Evolutionary conservation across 2,113 vertebrate species (phyloP).

Genomic region (Ovis canadensis): DNA sequence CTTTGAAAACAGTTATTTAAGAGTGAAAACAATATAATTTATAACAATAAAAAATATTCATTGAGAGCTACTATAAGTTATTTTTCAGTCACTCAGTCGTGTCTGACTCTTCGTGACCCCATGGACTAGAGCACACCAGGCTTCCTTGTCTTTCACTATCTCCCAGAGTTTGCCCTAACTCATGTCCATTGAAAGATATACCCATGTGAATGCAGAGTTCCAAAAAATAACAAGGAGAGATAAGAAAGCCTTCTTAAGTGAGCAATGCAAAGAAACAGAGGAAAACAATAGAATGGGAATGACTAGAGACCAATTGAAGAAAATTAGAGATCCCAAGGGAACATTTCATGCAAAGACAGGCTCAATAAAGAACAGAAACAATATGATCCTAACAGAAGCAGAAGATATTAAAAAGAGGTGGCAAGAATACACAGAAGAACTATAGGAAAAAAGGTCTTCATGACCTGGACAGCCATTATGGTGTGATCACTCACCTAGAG

Average conservation of each 20-base stretch:
- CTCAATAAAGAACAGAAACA: not conserved
- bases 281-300: not conserved
- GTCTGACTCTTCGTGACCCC: not conserved
- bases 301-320: not conserved
- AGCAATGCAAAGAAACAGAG: not conserved
- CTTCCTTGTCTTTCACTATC: not conserved
- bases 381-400: not conserved
- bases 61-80: not conserved
- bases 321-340: not conserved
- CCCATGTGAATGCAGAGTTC: not conserved
- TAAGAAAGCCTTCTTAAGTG: not conserved
- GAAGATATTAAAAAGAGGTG: not conserved
- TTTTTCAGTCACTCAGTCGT: not conserved
- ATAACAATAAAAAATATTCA: not conserved
- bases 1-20: not conserved
- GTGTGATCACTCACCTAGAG: not conserved
- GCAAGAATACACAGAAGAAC: not conserved
- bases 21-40: not conserved
- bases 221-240: not conserved
- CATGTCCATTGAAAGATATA: not conserved
- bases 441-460: not conserved
- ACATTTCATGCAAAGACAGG: not conserved
- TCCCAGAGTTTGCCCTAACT: not conserved
- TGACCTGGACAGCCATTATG: not conserved
- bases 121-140: not conserved